Percentiles rank a stretch among this genome's conserved stretches.
Conservation (phyloP, 2,113 vertebrate species). For the Eolophus roseicapilla region DNA sequence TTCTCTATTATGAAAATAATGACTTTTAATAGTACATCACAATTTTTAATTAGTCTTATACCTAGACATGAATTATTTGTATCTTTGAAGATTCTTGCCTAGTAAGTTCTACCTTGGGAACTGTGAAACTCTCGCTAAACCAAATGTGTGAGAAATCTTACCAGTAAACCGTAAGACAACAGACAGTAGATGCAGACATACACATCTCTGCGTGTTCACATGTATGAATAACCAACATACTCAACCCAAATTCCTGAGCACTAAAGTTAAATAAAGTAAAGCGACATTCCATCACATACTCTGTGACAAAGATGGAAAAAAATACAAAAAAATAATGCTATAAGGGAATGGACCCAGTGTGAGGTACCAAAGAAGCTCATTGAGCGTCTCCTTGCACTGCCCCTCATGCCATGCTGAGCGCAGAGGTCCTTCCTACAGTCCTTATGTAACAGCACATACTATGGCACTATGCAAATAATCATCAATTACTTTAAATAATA, state of each 20-base stretch:
- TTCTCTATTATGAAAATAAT: not conserved
- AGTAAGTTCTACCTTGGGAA: not conserved
- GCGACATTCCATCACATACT: not conserved
- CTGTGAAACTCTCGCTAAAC: not conserved
- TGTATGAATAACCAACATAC: not conserved
- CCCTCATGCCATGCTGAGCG: rapidly evolving
- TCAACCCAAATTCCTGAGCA: not conserved
- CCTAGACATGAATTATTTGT: not conserved
- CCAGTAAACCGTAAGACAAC: not conserved
- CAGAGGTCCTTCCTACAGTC: not conserved
- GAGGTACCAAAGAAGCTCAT: not conserved
- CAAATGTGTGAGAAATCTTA: not conserved
- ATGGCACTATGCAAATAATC: not conserved
- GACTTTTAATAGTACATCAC: not conserved
- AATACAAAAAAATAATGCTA: not conserved
- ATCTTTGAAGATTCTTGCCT: not conserved
- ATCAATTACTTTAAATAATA: not conserved
- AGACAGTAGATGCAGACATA: not conserved
- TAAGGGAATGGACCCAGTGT: not conserved
- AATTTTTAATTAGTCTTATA: not conserved
- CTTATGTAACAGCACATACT: not conserved
- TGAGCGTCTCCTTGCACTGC: not conserved
- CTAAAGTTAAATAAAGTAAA: not conserved
- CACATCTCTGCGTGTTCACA: not conserved
- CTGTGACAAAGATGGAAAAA: not conserved